Conservation (phyloP, 2,888 invertebrate species). For the Malthinus seriepunctatus region DNA sequence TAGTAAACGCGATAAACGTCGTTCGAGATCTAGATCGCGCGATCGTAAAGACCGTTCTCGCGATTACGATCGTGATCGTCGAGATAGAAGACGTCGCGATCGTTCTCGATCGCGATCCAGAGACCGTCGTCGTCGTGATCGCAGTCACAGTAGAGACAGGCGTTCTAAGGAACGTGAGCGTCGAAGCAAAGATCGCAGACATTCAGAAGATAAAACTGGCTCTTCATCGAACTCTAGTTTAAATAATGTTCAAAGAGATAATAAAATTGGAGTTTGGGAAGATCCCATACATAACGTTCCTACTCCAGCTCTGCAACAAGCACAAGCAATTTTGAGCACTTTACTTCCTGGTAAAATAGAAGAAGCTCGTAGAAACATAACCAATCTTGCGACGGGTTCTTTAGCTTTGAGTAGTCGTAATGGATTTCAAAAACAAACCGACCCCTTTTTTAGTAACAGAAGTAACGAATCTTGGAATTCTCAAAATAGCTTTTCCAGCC, state of each 20-base stretch:
- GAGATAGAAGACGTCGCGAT: slow-evolving; percentile 50
- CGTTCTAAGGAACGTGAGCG: slow-evolving; percentile 58
- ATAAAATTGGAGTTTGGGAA: slow-evolving; percentile 36
- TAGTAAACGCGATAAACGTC: slow-evolving; percentile 53
- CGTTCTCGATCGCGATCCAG: slow-evolving; percentile 50
- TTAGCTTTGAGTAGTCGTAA: slow-evolving; percentile 11
- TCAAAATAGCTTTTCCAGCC: not conserved
- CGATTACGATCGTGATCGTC: slow-evolving; percentile 43
- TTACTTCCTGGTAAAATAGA: slow-evolving; percentile 33
- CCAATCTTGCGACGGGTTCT: slow-evolving; percentile 52
- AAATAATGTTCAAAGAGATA: slow-evolving; percentile 16
- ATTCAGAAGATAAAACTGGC: slow-evolving; percentile 32
- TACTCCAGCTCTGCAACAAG: slow-evolving; percentile 9
- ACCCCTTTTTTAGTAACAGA: not conserved
- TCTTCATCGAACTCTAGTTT: slow-evolving; percentile 18
- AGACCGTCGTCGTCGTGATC: slow-evolving; percentile 64
- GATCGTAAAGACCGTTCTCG: slow-evolving; percentile 46
- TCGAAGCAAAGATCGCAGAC: slow-evolving; percentile 40
- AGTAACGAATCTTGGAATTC: slow-evolving; percentile 15
- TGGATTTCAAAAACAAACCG: slow-evolving; percentile 16
- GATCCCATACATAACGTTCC: slow-evolving; percentile 24
- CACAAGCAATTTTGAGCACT: slow-evolving; percentile 29
- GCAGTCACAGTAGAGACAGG: slow-evolving; percentile 60
- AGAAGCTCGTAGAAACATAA: slow-evolving; percentile 64
- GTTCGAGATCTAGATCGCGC: slow-evolving; percentile 51